These are phyloP conservation scores for Dione vanillae DNA, from an alignment of 2,888 invertebrate genomes.

Conservation along the genomic window DNA sequence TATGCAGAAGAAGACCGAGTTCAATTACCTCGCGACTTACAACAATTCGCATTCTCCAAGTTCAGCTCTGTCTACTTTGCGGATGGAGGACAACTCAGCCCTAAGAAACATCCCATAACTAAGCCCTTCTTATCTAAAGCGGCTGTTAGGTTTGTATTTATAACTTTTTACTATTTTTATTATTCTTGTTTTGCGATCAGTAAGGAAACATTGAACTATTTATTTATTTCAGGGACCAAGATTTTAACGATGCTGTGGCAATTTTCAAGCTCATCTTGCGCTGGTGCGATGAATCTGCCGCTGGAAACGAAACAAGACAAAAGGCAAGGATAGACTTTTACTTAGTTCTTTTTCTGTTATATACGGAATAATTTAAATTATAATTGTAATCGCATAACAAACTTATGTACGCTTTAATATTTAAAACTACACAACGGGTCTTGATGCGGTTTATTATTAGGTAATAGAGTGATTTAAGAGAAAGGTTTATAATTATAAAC, in stretches of 20 bases:
- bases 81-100: constrained; percentile 88
- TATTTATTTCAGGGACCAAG: constrained; percentile 88
- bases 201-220: constrained; percentile 13
- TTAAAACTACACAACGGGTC: too few relatives aligned
- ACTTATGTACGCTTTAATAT: too few relatives aligned
- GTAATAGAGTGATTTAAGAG: too few relatives aligned
- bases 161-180: not conserved
- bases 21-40: constrained; percentile 92
- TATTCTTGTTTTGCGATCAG: not conserved
- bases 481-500: too few relatives aligned
- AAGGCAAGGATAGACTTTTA: constrained; percentile 58
- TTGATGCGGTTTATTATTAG: too few relatives aligned
- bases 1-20: constrained; percentile 82
- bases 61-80: constrained; percentile 98
- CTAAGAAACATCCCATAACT: constrained; percentile 94
- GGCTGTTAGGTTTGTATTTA: constrained; percentile 82
- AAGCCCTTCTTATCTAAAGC: constrained; percentile 96
- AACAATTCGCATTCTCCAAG: constrained; percentile 96
- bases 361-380: too few relatives aligned
- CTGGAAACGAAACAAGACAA: constrained; percentile 77
- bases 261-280: constrained; percentile 97
- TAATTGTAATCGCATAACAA: too few relatives aligned
- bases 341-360: not conserved
- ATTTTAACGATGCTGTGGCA: constrained; percentile 95
- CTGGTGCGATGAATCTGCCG: constrained; percentile 94